Conservation (phyloP, 2,113 vertebrate species). For the Erythrocercus mccallii region DNA sequence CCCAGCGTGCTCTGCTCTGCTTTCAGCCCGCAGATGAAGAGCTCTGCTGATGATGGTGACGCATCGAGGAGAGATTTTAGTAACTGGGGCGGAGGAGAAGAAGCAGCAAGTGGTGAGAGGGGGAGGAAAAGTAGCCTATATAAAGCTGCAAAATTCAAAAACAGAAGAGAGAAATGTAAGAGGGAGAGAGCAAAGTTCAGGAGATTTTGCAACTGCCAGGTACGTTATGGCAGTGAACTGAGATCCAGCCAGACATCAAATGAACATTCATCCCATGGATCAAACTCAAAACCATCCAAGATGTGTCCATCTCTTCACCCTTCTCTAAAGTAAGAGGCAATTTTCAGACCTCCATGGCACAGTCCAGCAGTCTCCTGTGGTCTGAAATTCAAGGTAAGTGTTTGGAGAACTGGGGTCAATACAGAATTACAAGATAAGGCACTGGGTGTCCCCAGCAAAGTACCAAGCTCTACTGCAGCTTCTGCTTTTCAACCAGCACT, state of each 20-base stretch:
- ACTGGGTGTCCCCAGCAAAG: neutral
- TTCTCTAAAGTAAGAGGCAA: accelerated
- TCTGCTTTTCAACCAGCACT: neutral
- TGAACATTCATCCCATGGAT: neutral
- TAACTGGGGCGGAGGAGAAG: conserved; percentile 33
- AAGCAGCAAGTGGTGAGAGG: neutral
- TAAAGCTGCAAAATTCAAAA: conserved; percentile 19
- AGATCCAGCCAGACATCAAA: neutral
- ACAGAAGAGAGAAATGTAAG: neutral
- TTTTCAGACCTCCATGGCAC: neutral
- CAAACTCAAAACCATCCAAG: neutral
- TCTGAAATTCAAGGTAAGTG: neutral
- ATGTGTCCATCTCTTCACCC: neutral
- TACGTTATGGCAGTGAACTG: accelerated
- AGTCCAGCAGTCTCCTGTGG: neutral
- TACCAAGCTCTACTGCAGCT: neutral
- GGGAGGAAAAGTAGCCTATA: conserved; percentile 21
- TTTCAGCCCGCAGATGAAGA: neutral
- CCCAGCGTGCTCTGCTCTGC: neutral
- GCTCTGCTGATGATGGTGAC: neutral
- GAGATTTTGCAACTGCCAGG: neutral
- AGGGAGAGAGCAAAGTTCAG: neutral
- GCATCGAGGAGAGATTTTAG: neutral
- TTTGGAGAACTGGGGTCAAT: neutral
- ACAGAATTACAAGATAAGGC: neutral